These are phyloP conservation scores for Nyctibius grandis DNA, from an alignment of 2,797 vertebrate genomes.

Conservation along the genomic window DNA sequence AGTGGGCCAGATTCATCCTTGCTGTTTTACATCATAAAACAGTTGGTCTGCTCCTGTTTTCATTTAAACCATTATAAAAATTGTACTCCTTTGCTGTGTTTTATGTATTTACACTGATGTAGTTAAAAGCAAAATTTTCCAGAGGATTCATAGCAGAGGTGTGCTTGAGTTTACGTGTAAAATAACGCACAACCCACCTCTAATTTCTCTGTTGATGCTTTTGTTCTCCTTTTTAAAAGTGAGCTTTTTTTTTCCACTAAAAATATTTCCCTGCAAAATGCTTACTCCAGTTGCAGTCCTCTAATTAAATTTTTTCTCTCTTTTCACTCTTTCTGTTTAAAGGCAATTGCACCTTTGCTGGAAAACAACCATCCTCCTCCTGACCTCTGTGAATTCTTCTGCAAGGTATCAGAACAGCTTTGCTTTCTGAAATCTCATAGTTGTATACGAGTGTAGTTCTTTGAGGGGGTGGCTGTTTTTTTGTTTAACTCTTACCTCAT, in stretches of 20 bases:
- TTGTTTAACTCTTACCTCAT: background rate
- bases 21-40: background rate
- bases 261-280: background rate
- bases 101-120: background rate
- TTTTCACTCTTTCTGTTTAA: slow-evolving; percentile 14
- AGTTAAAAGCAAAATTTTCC: background rate
- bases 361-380: slow-evolving; percentile 99
- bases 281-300: background rate
- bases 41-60: background rate
- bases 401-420: slow-evolving; percentile 84
- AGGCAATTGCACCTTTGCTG: slow-evolving; percentile 98
- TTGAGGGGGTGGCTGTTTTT: background rate
- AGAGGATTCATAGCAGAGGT: background rate
- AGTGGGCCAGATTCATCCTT: background rate
- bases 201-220: background rate
- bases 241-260: background rate
- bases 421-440: background rate
- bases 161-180: background rate
- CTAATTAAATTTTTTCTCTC: background rate
- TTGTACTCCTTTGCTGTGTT: background rate
- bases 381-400: slow-evolving; percentile 99
- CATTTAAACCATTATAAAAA: background rate
- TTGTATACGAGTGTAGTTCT: background rate
- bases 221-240: background rate
- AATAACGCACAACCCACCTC: background rate